These are phyloP conservation scores for Mactra quadrangularis DNA, from an alignment of 1,140 invertebrate species.

Conservation along the genomic window DNA sequence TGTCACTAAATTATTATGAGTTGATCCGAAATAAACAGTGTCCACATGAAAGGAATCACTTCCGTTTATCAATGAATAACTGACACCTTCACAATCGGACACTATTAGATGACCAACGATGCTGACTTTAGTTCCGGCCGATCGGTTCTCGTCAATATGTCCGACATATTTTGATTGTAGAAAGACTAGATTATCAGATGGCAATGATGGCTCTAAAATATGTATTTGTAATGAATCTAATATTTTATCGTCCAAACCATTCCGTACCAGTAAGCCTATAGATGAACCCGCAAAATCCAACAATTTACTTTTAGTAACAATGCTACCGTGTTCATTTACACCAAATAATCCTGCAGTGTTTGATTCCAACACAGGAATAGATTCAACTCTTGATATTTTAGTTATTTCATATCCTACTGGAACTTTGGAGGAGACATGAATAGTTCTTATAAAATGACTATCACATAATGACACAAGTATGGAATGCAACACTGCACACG, in stretches of 20 bases:
- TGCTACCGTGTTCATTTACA: conserved; percentile 6
- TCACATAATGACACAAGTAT: conserved; percentile 12
- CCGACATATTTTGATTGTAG: conserved; percentile 48
- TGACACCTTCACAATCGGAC: conserved; percentile 14
- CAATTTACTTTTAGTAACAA: conserved; percentile 33
- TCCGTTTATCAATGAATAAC: conserved; percentile 30
- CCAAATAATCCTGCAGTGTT: background rate
- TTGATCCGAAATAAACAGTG: conserved; percentile 1
- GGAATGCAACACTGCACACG: conserved; percentile 19
- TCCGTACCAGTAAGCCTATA: background rate
- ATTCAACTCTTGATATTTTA: conserved; percentile 6
- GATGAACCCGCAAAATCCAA: conserved; percentile 13
- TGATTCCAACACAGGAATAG: conserved; percentile 24
- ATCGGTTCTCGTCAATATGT: conserved; percentile 43
- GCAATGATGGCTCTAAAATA: conserved; percentile 2
- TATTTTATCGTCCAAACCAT: conserved; percentile 8
- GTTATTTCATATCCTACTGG: conserved; percentile 29
- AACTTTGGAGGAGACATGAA: conserved; percentile 6
- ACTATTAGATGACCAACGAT: conserved; percentile 45
- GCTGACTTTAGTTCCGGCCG: conserved; percentile 8
- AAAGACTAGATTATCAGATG: conserved; percentile 42
- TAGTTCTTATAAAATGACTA: background rate
- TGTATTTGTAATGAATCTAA: conserved; percentile 34
- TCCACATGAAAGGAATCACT: conserved; percentile 10
- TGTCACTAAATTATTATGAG: conserved; percentile 24